Conservation (phyloP, 2,797 vertebrate species). For the Acrossocheilus wenchowensis region DNA sequence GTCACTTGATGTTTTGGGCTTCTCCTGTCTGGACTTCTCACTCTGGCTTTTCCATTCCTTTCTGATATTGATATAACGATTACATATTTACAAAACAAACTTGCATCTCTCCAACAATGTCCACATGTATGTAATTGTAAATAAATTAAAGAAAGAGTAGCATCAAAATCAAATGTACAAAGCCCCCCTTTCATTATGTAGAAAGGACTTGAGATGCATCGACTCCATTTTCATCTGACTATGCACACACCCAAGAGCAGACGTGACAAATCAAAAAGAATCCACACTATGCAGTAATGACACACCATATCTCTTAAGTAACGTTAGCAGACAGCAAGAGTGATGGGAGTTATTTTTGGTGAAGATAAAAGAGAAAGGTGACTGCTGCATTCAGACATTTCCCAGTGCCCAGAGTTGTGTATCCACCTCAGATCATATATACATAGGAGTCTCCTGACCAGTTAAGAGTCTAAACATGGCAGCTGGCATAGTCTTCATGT, state of each 20-base stretch:
- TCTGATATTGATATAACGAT: conserved; percentile 61
- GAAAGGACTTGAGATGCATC: conserved; percentile 70
- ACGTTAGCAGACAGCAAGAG: conserved; percentile 40
- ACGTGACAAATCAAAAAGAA: conserved; percentile 79
- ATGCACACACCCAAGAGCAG: conserved; percentile 72
- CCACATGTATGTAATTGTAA: conserved; percentile 71
- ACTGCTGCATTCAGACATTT: conserved; percentile 7
- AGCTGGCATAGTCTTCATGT: conserved; percentile 99
- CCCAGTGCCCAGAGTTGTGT: conserved; percentile 5
- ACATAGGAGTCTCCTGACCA: conserved; percentile 96
- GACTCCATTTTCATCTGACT: conserved; percentile 69
- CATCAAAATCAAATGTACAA: conserved; percentile 70
- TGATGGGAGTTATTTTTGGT: conserved; percentile 48
- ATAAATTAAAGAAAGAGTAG: conserved; percentile 72
- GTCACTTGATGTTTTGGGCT: conserved; percentile 36
- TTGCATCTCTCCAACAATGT: conserved; percentile 51
- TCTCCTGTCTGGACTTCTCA: conserved; percentile 43
- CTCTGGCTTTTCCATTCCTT: conserved; percentile 57
- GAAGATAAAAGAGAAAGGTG: conserved; percentile 41
- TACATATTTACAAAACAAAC: conserved; percentile 76
- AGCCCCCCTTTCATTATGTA: conserved; percentile 58
- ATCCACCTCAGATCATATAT: conserved; percentile 81
- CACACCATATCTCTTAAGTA: conserved; percentile 49
- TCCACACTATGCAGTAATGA: conserved; percentile 60
- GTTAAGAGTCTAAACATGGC: conserved; percentile 99